Percentiles rank a stretch among this genome's conserved stretches.
phyloP scores from a whole-genome alignment of 2,113 vertebrate species.

The Oophaga pumilio region DNA sequence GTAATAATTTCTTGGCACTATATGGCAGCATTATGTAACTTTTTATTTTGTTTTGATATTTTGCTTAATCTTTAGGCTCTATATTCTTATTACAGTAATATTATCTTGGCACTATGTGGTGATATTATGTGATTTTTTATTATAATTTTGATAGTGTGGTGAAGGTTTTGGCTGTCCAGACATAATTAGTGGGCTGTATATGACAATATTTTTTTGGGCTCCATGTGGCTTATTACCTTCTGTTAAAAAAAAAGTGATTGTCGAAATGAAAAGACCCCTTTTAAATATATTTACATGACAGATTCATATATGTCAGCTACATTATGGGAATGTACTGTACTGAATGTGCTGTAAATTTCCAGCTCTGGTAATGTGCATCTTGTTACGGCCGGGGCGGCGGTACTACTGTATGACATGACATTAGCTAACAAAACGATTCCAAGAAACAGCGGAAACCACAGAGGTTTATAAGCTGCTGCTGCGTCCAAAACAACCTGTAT shows the following conservation, averaged over 20 bases:
- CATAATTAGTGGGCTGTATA: no score
- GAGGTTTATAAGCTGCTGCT: slow-evolving; percentile 45
- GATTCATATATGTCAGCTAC: background rate
- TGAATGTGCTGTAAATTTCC: slow-evolving; percentile 5
- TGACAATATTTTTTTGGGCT: background rate
- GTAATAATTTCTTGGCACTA: no score
- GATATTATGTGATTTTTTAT: background rate
- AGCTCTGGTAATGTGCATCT: background rate
- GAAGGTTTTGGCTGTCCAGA: no score
- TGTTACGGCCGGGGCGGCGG: slow-evolving; percentile 7
- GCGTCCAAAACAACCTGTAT: slow-evolving; percentile 35
- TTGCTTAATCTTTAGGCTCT: no score
- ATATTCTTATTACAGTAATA: background rate
- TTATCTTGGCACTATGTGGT: background rate
- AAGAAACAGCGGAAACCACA: slow-evolving; percentile 35
- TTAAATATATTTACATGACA: background rate
- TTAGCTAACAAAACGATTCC: slow-evolving; percentile 14
- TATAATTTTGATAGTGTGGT: no score
- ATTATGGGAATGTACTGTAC: background rate
- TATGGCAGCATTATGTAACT: no score
- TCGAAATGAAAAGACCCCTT: background rate
- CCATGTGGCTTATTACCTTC: background rate
- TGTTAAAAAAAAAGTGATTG: background rate
- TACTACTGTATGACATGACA: slow-evolving; percentile 13
- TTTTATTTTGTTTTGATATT: no score